Evolutionary conservation across 2,797 vertebrate genomes (phyloP), one percentile per base, ranked within the genome.

Genomic region (Lutjanus campechanus): DNA sequence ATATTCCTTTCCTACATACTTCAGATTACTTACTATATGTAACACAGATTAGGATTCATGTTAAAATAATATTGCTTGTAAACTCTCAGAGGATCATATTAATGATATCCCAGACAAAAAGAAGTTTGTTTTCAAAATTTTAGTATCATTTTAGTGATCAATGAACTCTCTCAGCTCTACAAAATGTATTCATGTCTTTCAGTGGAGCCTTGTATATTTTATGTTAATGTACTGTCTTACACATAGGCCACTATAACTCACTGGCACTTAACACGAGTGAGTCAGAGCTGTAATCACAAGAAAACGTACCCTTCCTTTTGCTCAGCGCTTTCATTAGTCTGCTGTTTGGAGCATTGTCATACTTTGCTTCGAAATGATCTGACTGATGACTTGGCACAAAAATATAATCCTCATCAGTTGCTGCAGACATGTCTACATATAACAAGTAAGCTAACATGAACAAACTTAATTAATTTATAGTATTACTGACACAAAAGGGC

Each of bases 201-300:
- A 54, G 40, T 3, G 4, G 11, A 16, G n/a, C 7, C 6, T 20
- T 40, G 12, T 10, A 29, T 29, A 4, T 11, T 41, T 40, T n/a
- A 44, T 71, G 19, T 50, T 41, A 9, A 59, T 54, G 47, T 43
- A 16, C n/a, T 22, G 9, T 44, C 19, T 44, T 19, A 44, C 10
- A 51, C 47, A 16, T 1, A 9, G 17, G 11, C 44, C 8, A 29
- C 62, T 29, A 20, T 29, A 49, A 51, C 47, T n/a, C 16, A 46
- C 67, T 46, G 54, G 11, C 22, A 36, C 22, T 17, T n/a, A 29
- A 29, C 67, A 55, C 9, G 44, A 44, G 58, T 47, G 16, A 69
- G 44, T 70, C 67, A 55, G 53, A 1, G 67, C 41, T 49, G 68
- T 49, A 49, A 47, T 58, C 41, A 49, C 17, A 8, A 59, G 17